Percentiles rank a stretch among this genome's conserved stretches.
Evolutionary conservation across 2,113 vertebrate species (phyloP).

Genomic region (Lucifuga dentata): DNA sequence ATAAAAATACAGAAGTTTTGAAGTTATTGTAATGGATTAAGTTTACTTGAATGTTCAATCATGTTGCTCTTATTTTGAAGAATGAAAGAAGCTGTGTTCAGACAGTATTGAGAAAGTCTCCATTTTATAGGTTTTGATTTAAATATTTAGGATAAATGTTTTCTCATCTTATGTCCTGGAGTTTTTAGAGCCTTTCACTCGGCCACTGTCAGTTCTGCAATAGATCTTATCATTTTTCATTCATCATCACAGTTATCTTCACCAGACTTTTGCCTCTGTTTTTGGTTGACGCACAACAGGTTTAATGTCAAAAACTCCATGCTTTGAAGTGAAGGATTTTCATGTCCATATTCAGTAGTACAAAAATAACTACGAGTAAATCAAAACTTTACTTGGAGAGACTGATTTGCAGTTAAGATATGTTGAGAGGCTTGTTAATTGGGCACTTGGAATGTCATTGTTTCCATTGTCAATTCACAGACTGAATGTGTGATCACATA

Average conservation of each 20-base stretch:
- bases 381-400: no score
- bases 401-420: no score
- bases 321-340: no score
- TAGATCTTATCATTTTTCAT: background rate
- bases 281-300: background rate
- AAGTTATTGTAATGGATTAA: slow-evolving; percentile 7
- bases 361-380: no score
- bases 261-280: background rate
- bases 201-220: background rate
- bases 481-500: no score
- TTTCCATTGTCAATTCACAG: no score
- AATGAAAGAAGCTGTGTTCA: slow-evolving; percentile 3
- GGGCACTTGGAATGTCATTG: no score
- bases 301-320: no score
- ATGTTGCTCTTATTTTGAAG: slow-evolving; percentile 1
- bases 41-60: background rate
- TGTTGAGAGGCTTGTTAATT: no score
- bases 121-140: slow-evolving; percentile 6
- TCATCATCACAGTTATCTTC: slow-evolving; percentile 5
- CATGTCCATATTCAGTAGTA: no score
- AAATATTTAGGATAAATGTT: background rate
- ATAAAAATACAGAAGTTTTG: slow-evolving; percentile 6
- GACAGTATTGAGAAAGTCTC: slow-evolving; percentile 32
- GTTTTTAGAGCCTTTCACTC: no score
- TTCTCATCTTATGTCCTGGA: no score